phyloP scores from a whole-genome alignment of 2,888 invertebrate genomes.

The Meiosimyza platycephala region DNA sequence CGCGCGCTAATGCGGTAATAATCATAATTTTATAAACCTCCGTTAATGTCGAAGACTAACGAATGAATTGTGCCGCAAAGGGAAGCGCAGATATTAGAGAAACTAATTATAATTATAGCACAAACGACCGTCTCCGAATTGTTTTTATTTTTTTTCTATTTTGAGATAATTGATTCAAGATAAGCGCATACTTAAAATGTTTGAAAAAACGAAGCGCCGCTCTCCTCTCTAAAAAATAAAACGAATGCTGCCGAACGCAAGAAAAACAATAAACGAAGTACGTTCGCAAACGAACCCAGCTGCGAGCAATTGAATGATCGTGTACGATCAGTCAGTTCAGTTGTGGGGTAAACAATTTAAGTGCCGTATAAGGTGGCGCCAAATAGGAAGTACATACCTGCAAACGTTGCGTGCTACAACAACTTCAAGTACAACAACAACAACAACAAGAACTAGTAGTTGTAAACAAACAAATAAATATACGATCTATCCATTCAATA shows the following conservation, averaged over 20 bases:
- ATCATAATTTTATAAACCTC: conserved; percentile 24
- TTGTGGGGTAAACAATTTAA: not conserved
- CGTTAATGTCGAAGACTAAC: conserved; percentile 15
- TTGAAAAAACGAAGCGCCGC: not conserved
- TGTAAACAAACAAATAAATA: conserved; percentile 27
- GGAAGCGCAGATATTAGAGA: conserved; percentile 8
- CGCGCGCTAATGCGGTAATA: conserved; percentile 34
- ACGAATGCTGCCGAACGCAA: not conserved
- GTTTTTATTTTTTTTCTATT: not conserved
- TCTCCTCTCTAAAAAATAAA: not conserved
- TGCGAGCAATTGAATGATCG: not conserved
- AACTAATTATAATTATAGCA: conserved; percentile 28
- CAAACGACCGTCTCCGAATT: conserved; percentile 2
- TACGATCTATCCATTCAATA: conserved; percentile 24
- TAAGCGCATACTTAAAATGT: conserved; percentile 12
- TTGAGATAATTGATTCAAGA: conserved; percentile 32
- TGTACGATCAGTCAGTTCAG: not conserved
- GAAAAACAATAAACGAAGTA: not conserved
- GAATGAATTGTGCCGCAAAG: conserved; percentile 12
- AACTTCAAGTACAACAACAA: conserved; percentile 43
- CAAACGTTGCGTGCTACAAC: conserved; percentile 40
- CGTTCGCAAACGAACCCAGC: not conserved
- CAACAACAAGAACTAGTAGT: conserved; percentile 40
- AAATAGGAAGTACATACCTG: conserved; percentile 19
- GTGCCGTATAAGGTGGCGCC: conserved; percentile 28